A percentile compares a stretch with the other conserved stretches of the same genome.
These are phyloP conservation scores for Pseudoatta argentina DNA, from an alignment of 1,140 invertebrate genomes.

Conservation along the genomic window DNA sequence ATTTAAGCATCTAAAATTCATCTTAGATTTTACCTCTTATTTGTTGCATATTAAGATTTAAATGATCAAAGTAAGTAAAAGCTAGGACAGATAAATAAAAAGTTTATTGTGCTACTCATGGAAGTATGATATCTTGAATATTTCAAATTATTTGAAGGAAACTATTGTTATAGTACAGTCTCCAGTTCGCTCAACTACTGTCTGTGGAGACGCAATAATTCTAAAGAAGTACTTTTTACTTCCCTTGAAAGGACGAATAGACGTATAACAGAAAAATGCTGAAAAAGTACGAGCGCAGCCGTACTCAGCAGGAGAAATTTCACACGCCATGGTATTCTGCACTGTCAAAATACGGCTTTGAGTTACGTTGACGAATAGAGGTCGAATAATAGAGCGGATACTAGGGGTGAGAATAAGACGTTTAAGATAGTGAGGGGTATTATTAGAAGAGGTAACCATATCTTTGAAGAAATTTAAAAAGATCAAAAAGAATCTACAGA, in stretches of 20 bases:
- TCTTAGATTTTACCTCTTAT: too few relatives aligned
- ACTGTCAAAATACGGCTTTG: constrained; percentile 57
- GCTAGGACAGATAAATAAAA: background rate
- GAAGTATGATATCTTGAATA: constrained; percentile 34
- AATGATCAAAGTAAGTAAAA: background rate
- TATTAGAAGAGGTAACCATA: background rate
- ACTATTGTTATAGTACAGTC: background rate
- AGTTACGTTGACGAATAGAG: constrained; percentile 33
- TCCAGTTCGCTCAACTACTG: background rate
- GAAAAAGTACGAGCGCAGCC: background rate
- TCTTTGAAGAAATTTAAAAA: background rate
- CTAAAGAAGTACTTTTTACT: constrained; percentile 35
- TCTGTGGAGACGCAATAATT: constrained; percentile 42
- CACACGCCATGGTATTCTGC: constrained; percentile 47
- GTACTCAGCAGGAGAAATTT: constrained; percentile 32
- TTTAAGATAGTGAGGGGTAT: constrained; percentile 22
- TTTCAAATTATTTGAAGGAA: constrained; percentile 15
- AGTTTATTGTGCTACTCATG: background rate
- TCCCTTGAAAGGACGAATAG: constrained; percentile 4
- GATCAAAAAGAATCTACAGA: background rate
- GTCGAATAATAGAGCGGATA: constrained; percentile 36
- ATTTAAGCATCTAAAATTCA: too few relatives aligned
- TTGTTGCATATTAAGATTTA: background rate
- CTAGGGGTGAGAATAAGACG: constrained; percentile 25
- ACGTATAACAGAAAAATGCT: constrained; percentile 31